Base-by-base conservation (phyloP, 2,888 invertebrate genomes). In the Ophion costatus region DNA sequence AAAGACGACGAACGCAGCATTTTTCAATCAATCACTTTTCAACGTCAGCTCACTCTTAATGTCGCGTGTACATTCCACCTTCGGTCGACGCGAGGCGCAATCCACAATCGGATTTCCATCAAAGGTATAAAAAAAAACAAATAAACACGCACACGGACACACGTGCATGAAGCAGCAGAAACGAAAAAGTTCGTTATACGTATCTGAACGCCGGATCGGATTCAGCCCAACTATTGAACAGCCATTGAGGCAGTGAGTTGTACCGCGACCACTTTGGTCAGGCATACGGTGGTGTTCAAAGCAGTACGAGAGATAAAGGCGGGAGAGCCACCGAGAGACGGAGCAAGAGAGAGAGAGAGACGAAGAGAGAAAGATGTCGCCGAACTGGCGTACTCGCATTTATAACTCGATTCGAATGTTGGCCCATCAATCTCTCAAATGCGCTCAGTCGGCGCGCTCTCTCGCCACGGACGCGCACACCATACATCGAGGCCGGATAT, bases 331-430 rank as follows among this genome's bases (percentile, higher is more conserved):
- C 17, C 38, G 24, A 82, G 71, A 70, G 29, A 56, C 22, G n/a
- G 61, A 74, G 59, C 42, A 20, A 45, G 76, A 61, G 77, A 29
- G 56, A 71, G 57, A 69, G 70, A 78, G 22, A 24, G 61, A 42
- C 20, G 14, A 67, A 11, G 51, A n/a, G 11, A 22, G 63, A 69
- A 29, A 42, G 69, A 78, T 79, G 75, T 73, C 71, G 66, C 79
- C 61, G 57, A 66, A 80, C 78, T 69, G 61, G 66, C 75, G 71
- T 71, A 84, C 61, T 67, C 82, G 71, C 82, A 76, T 79, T 82
- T 78, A 79, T 82, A 84, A 79, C 84, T 79, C 82, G 82, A 82
- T 82, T 79, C 79, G 79, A 76, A 82, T 82, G 76, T 75, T 75
- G 78, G 84, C 75, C 80, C 66, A 84, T 84, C 84, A 84, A 84